Evolutionary conservation across 2,113 vertebrate species (phyloP), one percentile per base, ranked within the genome.

Genomic region (Tichodroma muraria): DNA sequence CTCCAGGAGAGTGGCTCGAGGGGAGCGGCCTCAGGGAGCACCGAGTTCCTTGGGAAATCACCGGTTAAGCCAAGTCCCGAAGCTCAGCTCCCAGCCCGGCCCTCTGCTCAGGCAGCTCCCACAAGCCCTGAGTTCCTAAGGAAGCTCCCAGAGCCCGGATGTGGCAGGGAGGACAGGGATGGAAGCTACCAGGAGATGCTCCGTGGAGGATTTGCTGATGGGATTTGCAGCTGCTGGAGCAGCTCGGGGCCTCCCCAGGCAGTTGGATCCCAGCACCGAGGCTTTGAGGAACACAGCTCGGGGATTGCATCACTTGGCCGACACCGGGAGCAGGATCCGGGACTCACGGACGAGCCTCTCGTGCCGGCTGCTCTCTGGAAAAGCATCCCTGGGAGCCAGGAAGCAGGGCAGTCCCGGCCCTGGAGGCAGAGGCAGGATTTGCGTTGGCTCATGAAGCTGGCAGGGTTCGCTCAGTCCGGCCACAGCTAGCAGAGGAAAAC

Each of bases 181-280:
- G 21, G 6, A 11, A 25, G 50, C 17, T 1, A 49, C 50, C 70
- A 10, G 85, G 59, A 85, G 88, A 25, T 38, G 35, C 73, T 89
- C 93, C 44, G 0, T 4, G n/a, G 49, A 66, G 81, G 53, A 45
- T 84, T 44, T n/a, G 11, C 44, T 19, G 89, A 93, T 94, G 89
- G 85, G 8, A 57, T 96, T 44, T 82, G 70, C 94, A 94, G 94
- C 87, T 91, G 73, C 87, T 87, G 73, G 61, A 88, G 72, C 59
- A 37, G 77, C 76, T n/a, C 0, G 6, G 71, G 65, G 71, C 60
- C 72, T 84, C 68, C 81, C 70, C 60, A 13, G 65, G 75, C 80
- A 37, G 92, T n/a, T 56, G 69, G 33, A 54, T 54, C 82, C 20
- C 4, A 19, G 80, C 66, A 21, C 15, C 3, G 35, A 2, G 50